These are phyloP conservation scores for Trilocha varians DNA, from an alignment of 2,888 invertebrate genomes.

Conservation along the genomic window DNA sequence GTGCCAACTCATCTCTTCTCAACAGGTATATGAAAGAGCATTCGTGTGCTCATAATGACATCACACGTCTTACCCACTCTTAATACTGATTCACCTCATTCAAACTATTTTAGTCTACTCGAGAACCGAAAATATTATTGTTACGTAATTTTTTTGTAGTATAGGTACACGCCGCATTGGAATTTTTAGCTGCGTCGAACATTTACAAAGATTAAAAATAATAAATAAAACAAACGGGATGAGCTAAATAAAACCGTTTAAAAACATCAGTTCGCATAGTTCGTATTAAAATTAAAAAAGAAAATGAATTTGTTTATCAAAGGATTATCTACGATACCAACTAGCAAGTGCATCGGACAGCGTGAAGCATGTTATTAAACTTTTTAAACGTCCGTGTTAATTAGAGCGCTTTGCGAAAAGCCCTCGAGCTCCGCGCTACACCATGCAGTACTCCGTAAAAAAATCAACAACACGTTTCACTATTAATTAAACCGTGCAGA, in stretches of 20 bases:
- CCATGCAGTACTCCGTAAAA: constrained; percentile 30
- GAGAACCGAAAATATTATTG: constrained; percentile 25
- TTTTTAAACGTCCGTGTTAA: constrained; percentile 69
- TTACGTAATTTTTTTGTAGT: constrained; percentile 18
- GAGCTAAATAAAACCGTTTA: too few relatives aligned
- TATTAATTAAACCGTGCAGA: constrained; percentile 63
- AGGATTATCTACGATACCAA: constrained; percentile 17
- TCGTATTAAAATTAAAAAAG: neutral
- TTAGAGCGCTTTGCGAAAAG: constrained; percentile 52
- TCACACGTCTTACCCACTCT: constrained; percentile 38
- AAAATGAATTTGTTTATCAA: constrained; percentile 11
- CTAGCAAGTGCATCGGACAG: constrained; percentile 53
- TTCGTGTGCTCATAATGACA: constrained; percentile 46
- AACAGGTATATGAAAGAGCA: constrained; percentile 54
- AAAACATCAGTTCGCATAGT: too few relatives aligned
- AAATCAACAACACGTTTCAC: constrained; percentile 47
- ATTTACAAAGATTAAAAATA: too few relatives aligned
- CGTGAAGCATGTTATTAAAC: constrained; percentile 56
- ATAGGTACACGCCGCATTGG: too few relatives aligned
- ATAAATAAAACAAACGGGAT: too few relatives aligned
- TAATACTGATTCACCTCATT: constrained; percentile 55
- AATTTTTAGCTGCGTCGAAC: too few relatives aligned
- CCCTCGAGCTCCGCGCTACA: constrained; percentile 37
- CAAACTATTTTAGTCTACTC: constrained; percentile 35
- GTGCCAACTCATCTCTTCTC: constrained; percentile 55